Evolutionary conservation across 2,113 vertebrate species (phyloP).

Genomic region (Cygnus buccinator): DNA sequence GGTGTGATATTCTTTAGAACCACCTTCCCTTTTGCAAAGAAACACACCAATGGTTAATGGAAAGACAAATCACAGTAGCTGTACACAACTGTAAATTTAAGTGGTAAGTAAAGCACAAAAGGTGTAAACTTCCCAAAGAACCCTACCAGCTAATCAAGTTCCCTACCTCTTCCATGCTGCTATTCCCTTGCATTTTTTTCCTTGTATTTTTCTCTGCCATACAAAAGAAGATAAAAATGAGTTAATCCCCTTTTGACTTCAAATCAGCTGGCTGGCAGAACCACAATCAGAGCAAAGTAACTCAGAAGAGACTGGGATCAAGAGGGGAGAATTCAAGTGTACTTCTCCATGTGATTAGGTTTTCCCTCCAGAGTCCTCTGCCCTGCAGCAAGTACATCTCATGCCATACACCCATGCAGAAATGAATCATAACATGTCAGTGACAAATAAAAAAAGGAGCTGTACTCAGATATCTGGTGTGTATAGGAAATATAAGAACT

Average conservation of each 20-base stretch:
- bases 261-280: neutral
- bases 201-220: neutral
- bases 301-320: neutral
- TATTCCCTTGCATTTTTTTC: neutral
- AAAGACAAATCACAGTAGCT: neutral
- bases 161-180: neutral
- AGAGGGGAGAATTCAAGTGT: neutral
- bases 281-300: neutral
- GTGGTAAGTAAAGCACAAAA: neutral
- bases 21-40: neutral
- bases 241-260: slow-evolving; percentile 1
- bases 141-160: neutral
- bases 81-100: neutral
- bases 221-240: neutral
- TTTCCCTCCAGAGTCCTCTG: slow-evolving; percentile 11
- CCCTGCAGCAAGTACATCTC: neutral
- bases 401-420: slow-evolving; percentile 21
- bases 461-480: neutral
- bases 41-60: neutral
- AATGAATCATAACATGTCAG: slow-evolving; percentile 55
- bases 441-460: neutral
- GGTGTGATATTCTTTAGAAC: neutral
- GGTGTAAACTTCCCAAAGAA: neutral
- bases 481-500: neutral
- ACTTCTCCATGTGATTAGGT: slow-evolving; percentile 1